Conservation (phyloP, 2,888 invertebrate genomes). For the Chaitophorus viminalis region DNA sequence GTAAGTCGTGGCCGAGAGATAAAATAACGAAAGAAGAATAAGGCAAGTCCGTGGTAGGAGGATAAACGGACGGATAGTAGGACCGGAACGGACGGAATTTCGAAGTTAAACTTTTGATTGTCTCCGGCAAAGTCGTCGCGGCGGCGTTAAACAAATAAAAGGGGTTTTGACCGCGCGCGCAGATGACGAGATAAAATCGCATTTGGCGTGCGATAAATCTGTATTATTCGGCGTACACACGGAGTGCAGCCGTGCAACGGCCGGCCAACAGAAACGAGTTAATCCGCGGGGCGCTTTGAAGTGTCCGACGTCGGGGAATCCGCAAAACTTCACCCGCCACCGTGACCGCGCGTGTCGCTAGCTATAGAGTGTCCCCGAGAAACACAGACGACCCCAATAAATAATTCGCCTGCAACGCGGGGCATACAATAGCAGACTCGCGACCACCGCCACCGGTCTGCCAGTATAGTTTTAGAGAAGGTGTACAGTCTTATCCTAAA, state of each 20-base stretch:
- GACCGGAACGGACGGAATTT: not conserved
- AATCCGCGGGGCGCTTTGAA: conserved; percentile 58
- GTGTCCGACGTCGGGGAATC: conserved; percentile 59
- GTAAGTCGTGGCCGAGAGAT: conserved; percentile 1
- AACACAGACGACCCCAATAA: conserved; percentile 56
- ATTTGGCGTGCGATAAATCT: conserved; percentile 60
- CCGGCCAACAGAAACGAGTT: conserved; percentile 47
- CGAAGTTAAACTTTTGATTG: not conserved
- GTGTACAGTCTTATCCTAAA: not conserved
- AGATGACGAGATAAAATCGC: conserved; percentile 61
- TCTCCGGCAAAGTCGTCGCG: not conserved
- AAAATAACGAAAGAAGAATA: not conserved
- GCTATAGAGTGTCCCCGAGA: conserved; percentile 22
- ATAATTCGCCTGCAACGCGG: conserved; percentile 22
- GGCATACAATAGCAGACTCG: not conserved
- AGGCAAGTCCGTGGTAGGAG: not conserved
- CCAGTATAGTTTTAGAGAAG: too few relatives aligned
- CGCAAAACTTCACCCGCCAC: conserved; percentile 52
- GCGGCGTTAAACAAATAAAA: conserved; percentile 43
- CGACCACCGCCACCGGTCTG: not conserved
- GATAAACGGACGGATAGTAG: not conserved
- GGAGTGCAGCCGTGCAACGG: not conserved
- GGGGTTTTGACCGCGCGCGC: conserved; percentile 19
- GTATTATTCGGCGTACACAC: conserved; percentile 57
- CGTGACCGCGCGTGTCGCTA: not conserved